A percentile compares a stretch with the other conserved stretches of the same genome.
phyloP scores from a whole-genome alignment of 2,888 invertebrate genomes.

The Agriopis leucophaearia region DNA sequence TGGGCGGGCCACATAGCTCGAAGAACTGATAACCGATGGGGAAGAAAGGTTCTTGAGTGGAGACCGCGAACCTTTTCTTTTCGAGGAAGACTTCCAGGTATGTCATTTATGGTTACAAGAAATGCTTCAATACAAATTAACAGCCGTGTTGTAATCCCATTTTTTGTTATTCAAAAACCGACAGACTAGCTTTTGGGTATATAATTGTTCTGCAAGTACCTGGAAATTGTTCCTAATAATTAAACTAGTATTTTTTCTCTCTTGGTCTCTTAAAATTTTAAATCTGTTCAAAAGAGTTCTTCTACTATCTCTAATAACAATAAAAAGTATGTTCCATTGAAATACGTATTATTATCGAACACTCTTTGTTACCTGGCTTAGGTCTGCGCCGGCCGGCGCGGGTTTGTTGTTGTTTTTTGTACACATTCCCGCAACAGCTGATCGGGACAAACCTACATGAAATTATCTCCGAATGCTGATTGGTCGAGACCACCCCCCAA shows the following conservation, averaged over 20 bases:
- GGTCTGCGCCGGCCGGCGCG: constrained; percentile 52
- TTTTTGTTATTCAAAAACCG: neutral
- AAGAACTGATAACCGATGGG: no score
- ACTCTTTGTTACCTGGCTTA: constrained; percentile 66
- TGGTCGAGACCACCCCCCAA: constrained; percentile 57
- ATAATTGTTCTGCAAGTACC: neutral
- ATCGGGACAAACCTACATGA: constrained; percentile 69
- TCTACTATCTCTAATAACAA: constrained; percentile 8
- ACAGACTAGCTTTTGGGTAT: neutral
- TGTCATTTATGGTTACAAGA: no score
- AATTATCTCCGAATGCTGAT: constrained; percentile 52
- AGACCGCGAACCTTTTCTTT: no score
- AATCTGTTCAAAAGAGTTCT: neutral
- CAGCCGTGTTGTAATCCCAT: neutral
- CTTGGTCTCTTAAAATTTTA: neutral
- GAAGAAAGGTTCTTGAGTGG: no score
- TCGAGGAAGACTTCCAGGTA: no score
- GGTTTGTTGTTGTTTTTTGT: constrained; percentile 76
- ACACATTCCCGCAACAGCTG: constrained; percentile 77
- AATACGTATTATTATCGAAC: constrained; percentile 50
- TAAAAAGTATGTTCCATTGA: constrained; percentile 45
- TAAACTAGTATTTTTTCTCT: neutral
- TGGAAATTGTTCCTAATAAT: neutral
- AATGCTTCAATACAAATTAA: neutral
- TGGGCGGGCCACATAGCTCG: no score